These are phyloP conservation scores for Plecturocebus donacophilus DNA, from an alignment of 2,113 vertebrate genomes.

Conservation along the genomic window DNA sequence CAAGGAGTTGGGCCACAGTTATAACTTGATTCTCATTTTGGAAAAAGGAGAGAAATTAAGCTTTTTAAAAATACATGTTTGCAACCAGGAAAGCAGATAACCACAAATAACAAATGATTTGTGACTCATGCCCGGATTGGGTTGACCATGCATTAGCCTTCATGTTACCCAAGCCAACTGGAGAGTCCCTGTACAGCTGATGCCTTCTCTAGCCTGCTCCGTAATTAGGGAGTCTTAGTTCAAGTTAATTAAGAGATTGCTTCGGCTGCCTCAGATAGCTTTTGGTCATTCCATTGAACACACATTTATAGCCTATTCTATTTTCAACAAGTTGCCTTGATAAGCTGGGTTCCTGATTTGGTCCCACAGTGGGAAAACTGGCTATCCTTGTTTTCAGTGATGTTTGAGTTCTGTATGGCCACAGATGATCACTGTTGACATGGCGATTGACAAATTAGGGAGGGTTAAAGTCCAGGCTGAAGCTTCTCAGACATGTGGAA, in stretches of 20 bases:
- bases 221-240: not conserved
- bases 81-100: too few species aligned
- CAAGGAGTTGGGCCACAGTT: constrained; percentile 50
- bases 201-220: too few species aligned
- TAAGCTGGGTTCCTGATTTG: not conserved
- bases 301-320: not conserved
- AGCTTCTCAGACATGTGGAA: not conserved
- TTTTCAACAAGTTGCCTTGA: not conserved
- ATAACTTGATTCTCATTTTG: constrained; percentile 58
- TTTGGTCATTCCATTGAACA: not conserved
- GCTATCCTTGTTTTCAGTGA: not conserved
- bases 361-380: not conserved
- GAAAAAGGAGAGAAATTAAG: constrained; percentile 56
- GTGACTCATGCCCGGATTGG: too few species aligned
- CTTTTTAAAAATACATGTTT: constrained; percentile 48
- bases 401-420: not conserved
- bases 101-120: not conserved
- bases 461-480: not conserved
- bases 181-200: not conserved
- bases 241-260: not conserved
- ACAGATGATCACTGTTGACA: not conserved
- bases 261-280: not conserved
- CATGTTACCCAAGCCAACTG: not conserved
- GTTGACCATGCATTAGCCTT: not conserved
- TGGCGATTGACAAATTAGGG: not conserved